Conservation (phyloP, 2,888 invertebrate genomes). For the Muschampia plurimacula region DNA sequence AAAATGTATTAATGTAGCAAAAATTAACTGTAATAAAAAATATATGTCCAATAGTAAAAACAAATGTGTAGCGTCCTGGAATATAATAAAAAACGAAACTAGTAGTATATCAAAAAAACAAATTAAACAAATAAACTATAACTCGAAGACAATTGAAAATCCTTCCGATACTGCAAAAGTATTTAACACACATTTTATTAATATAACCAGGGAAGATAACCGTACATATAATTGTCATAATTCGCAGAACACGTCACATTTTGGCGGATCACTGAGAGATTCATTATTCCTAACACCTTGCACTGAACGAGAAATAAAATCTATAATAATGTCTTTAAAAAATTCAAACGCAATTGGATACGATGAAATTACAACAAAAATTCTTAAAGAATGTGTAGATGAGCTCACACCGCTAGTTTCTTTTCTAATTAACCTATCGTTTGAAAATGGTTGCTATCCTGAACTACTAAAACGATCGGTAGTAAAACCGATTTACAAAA, state of each 20-base stretch:
- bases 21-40: slow-evolving; percentile 7
- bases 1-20: neutral
- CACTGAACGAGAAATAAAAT: slow-evolving; percentile 3
- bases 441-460: slow-evolving; percentile 16
- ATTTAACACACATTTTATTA: neutral
- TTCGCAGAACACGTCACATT: neutral
- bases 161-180: no score
- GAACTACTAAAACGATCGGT: slow-evolving; percentile 10
- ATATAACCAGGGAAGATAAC: neutral
- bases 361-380: slow-evolving; percentile 16
- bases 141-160: no score
- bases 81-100: slow-evolving; percentile 12
- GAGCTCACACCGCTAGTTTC: neutral
- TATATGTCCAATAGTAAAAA: slow-evolving; percentile 10
- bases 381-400: neutral
- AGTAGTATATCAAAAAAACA: neutral
- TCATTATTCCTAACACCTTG: slow-evolving; percentile 3
- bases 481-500: slow-evolving; percentile 19
- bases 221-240: no score
- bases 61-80: slow-evolving; percentile 11
- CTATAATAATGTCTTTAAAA: slow-evolving; percentile 17
- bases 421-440: slow-evolving; percentile 27
- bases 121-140: no score
- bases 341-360: slow-evolving; percentile 13
- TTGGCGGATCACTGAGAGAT: neutral